These are phyloP conservation scores for Andricus curvator DNA, from an alignment of 2,888 invertebrate genomes.

Conservation along the genomic window DNA sequence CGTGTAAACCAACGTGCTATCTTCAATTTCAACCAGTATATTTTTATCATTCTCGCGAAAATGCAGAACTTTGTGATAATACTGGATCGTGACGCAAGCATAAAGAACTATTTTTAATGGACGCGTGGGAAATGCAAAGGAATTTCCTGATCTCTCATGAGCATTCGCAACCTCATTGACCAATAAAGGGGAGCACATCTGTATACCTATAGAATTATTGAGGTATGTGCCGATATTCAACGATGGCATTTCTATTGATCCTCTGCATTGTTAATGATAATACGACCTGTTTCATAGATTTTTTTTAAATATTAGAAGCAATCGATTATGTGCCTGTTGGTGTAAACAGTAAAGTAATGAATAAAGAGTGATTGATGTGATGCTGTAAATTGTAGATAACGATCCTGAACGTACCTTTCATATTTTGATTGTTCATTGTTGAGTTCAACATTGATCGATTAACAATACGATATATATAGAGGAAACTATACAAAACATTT, in stretches of 20 bases:
- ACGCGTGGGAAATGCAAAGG: conserved; percentile 32
- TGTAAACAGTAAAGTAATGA: background rate
- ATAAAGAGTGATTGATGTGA: background rate
- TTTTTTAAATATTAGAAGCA: background rate
- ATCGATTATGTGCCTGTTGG: background rate
- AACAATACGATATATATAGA: background rate
- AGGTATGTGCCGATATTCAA: background rate
- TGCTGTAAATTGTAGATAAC: background rate
- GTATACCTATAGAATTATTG: background rate
- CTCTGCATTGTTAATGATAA: background rate
- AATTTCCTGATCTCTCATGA: conserved; percentile 31
- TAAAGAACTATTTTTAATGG: conserved; percentile 38
- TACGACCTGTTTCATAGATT: background rate
- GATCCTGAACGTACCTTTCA: background rate
- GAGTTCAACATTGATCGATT: background rate
- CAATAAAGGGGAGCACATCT: conserved; percentile 10
- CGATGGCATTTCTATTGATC: background rate
- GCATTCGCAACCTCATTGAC: background rate
- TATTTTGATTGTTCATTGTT: background rate
- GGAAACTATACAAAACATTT: background rate
- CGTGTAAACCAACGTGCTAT: background rate
- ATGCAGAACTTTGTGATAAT: conserved; percentile 36
- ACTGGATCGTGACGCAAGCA: conserved; percentile 32
- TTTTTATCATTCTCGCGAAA: conserved; percentile 26
- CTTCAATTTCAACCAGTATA: conserved; percentile 5